Conservation (phyloP, 2,888 invertebrate genomes). For the Hirtodrosophila trivittata region DNA sequence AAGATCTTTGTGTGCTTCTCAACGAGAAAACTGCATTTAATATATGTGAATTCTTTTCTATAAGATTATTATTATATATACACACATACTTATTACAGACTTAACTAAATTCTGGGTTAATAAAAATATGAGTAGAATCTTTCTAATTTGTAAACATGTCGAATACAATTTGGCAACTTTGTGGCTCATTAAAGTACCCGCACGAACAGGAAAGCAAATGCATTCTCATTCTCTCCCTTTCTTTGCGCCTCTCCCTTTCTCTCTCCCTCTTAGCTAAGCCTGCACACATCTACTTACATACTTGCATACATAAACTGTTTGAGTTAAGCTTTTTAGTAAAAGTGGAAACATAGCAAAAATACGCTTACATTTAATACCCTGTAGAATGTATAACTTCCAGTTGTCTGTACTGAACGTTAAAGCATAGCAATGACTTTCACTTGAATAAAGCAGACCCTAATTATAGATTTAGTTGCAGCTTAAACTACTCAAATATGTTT, state of each 20-base stretch:
- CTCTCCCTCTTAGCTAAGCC: background rate
- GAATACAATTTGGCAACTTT: slow-evolving; percentile 46
- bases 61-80: no score
- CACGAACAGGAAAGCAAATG: slow-evolving; percentile 28
- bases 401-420: no score
- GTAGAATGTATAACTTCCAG: background rate
- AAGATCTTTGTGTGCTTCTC: no score
- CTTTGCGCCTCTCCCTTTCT: background rate
- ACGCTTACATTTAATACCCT: slow-evolving; percentile 29
- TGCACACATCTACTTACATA: slow-evolving; percentile 15
- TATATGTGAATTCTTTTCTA: no score
- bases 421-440: no score
- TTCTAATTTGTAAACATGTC: slow-evolving; percentile 56
- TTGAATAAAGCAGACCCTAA: no score
- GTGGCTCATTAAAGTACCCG: slow-evolving; percentile 59
- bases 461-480: no score
- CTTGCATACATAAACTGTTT: slow-evolving; percentile 26
- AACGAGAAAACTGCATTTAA: no score
- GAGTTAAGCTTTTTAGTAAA: slow-evolving; percentile 45
- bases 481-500: no score
- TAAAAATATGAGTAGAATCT: background rate
- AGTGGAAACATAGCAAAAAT: slow-evolving; percentile 23
- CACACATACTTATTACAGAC: slow-evolving; percentile 16
- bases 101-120: slow-evolving; percentile 43
- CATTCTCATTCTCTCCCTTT: slow-evolving; percentile 13